Conservation (phyloP, 2,888 invertebrate genomes). For the Xanthorhoe designata region DNA sequence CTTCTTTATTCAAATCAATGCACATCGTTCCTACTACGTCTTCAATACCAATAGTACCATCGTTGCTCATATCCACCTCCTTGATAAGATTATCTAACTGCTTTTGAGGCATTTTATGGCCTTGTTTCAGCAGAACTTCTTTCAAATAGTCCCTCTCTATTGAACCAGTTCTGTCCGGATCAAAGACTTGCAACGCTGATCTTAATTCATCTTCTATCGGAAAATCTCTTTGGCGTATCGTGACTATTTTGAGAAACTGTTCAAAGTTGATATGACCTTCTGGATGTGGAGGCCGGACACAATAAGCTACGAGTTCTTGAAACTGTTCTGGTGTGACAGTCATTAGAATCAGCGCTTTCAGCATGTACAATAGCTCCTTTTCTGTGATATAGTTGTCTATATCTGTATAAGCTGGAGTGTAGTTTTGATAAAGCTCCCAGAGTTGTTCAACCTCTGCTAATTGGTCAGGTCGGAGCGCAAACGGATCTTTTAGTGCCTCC, state of each 20-base stretch:
- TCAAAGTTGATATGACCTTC: slow-evolving; percentile 71
- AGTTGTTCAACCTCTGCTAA: slow-evolving; percentile 73
- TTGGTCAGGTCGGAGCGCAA: slow-evolving; percentile 72
- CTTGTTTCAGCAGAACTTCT: slow-evolving; percentile 64
- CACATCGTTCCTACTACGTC: slow-evolving; percentile 78
- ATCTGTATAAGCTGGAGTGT: slow-evolving; percentile 75
- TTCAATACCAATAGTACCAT: slow-evolving; percentile 75
- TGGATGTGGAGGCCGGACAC: slow-evolving; percentile 71
- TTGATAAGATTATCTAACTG: slow-evolving; percentile 69
- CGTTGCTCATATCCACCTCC: slow-evolving; percentile 75
- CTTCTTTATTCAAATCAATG: slow-evolving; percentile 74
- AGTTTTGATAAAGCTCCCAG: slow-evolving; percentile 74
- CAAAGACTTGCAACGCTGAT: slow-evolving; percentile 65
- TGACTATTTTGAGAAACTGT: slow-evolving; percentile 76
- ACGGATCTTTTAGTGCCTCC: slow-evolving; percentile 70
- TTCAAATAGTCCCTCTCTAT: slow-evolving; percentile 69
- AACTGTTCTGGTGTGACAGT: slow-evolving; percentile 75
- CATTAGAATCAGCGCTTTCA: slow-evolving; percentile 70
- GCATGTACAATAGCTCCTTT: slow-evolving; percentile 75
- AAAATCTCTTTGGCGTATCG: slow-evolving; percentile 68
- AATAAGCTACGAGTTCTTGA: slow-evolving; percentile 68
- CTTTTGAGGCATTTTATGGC: slow-evolving; percentile 67
- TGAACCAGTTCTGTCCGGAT: slow-evolving; percentile 63
- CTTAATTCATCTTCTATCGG: slow-evolving; percentile 72
- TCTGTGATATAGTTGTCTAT: slow-evolving; percentile 71